Conservation (phyloP, 1,140 invertebrate genomes). For the Ephestia elutella region DNA sequence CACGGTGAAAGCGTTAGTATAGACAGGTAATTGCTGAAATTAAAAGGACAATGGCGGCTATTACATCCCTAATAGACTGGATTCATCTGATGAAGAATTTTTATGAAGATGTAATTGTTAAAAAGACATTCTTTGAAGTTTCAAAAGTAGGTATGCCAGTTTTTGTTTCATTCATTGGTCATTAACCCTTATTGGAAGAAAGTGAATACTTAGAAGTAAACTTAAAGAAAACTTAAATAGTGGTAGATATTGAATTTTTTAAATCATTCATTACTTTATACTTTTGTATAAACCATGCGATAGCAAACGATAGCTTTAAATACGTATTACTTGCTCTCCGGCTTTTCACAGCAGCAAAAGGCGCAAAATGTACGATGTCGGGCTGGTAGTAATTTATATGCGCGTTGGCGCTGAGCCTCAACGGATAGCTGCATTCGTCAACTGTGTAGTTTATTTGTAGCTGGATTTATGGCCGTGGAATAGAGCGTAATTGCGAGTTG, state of each 20-base stretch:
- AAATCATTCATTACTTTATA: no score
- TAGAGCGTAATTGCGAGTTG: neutral
- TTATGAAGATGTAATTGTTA: neutral
- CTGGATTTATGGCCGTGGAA: neutral
- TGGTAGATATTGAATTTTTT: no score
- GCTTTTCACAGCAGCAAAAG: neutral
- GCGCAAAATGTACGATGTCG: neutral
- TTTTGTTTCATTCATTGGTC: no score
- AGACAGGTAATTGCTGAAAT: slow-evolving; percentile 27
- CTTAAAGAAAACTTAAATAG: no score
- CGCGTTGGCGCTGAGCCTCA: neutral
- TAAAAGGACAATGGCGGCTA: slow-evolving; percentile 12
- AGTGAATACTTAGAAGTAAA: no score
- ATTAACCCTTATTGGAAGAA: no score
- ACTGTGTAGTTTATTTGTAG: neutral
- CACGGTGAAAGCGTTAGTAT: slow-evolving; percentile 31
- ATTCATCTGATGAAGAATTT: neutral
- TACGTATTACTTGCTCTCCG: neutral
- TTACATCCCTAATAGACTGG: neutral
- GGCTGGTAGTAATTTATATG: neutral
- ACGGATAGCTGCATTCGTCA: slow-evolving; percentile 1
- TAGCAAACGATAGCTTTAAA: neutral
- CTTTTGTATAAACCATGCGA: neutral
- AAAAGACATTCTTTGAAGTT: neutral
- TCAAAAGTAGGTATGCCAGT: no score